Base-by-base conservation (phyloP, 2,888 invertebrate species). In the Venusia cambrica region DNA sequence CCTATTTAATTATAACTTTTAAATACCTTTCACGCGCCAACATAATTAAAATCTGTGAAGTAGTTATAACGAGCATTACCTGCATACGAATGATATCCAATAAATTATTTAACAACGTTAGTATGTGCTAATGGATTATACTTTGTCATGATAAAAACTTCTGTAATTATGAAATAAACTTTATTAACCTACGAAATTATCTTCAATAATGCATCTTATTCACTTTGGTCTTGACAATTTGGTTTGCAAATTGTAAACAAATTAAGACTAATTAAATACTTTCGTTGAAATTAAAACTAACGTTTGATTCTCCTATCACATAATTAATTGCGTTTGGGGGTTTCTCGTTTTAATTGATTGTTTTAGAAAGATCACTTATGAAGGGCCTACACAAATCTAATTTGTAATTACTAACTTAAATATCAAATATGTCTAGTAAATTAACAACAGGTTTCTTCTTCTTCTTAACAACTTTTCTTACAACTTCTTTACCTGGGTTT, bases 371-470 rank as follows among this genome's bases (percentile, higher is more conserved):
- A n/a, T n/a, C n/a, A n/a, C n/a, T n/a, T n/a, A n/a, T n/a, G n/a
- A n/a, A n/a, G n/a, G 10, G 18, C 5, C 28, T 26, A 19, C 16
- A 22, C 24, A 34, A 61, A 48, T 48, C 73, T 75, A 78, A 62
- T 78, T 79, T 76, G 74, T 78, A 66, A n/a, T 65, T 57, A 38
- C 51, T 46, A 54, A 51, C 48, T 62, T 76, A 85, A 60, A 85
- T 81, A 59, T 85, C 85, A 48, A 85, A 75, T 44, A 85, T 78
- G 47, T 85, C 85, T 68, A 85, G 56, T 37, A 85, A 51, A 46
- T 81, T 85, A 31, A 85, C 68, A 9, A 68, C 57, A 4, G 84
- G 76, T 13, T 74, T 80, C 41, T 72, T 77, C 57, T 67, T 67
- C 58, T 83, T 84, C 48, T 77, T 79, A 0, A 85, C 64, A 24